Evolutionary conservation across 2,113 vertebrate genomes (phyloP), one percentile per base, ranked within the genome.

Genomic region (Austrofundulus limnaeus): DNA sequence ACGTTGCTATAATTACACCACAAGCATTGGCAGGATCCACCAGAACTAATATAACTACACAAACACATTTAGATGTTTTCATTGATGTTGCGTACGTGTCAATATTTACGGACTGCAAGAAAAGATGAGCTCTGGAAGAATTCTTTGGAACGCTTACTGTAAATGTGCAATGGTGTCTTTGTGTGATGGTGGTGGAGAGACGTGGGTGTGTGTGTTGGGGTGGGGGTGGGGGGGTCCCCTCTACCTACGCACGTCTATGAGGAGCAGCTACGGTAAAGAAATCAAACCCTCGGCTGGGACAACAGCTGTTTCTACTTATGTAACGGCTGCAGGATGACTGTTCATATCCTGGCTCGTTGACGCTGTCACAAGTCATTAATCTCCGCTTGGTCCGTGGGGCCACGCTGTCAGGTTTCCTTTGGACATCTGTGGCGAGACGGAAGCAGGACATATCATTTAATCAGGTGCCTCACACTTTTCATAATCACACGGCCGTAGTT

Each of bases 241-340:
- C 52, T 79, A 46, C 67, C 15, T 47, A 61, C 68, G 47, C 24
- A 11, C 49, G 72, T 77, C 78, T 63, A 42, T 60, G 45, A 76
- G 56, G 56, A 72, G 64, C 43, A 15, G 76, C 72, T 77, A 76
- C 75, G 72, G 77, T 28, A 81, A 80, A 74, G 66, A 80, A 88
- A 83, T 67, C 65, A 59, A 63, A 80, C 78, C 70, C 79, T 84
- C 64, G 64, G 56, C 73, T n/a, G 81, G 82, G 87, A 85, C 82
- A 91, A 84, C 90, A 91, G 88, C 87, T 92, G 91, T 90, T 93
- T 91, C 69, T 88, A 81, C 86, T 93, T 88, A 89, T 88, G 90
- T 90, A 90, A 92, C 82, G 87, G 81, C 88, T 89, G 81, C 75
- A 66, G 87, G 87, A 92, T 83, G 90, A 87, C 88, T 89, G 86